Percentiles rank a stretch among this genome's conserved stretches.
These are phyloP conservation scores for Nycteola revayana DNA, from an alignment of 2,888 invertebrate species.

Conservation along the genomic window DNA sequence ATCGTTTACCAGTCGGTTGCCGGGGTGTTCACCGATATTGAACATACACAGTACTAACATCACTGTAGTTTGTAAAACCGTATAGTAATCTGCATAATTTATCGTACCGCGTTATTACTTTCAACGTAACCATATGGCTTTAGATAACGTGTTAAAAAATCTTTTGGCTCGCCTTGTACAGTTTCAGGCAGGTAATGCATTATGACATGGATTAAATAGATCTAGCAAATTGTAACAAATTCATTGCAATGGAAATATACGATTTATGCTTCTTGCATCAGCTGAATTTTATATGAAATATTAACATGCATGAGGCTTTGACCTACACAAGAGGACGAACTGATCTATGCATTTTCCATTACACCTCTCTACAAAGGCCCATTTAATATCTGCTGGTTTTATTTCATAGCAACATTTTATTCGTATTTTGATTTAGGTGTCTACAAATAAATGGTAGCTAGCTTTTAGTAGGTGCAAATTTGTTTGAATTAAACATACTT, in stretches of 20 bases:
- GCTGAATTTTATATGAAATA: conserved; percentile 2
- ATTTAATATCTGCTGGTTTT: conserved; percentile 2
- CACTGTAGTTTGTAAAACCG: too few relatives aligned
- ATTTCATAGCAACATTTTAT: background rate
- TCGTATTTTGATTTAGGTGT: background rate
- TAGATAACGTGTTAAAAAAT: conserved; percentile 11
- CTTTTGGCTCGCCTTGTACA: too few relatives aligned
- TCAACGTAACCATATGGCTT: conserved; percentile 15
- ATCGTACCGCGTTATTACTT: conserved; percentile 12
- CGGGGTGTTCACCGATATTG: conserved; percentile 27
- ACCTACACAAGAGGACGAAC: conserved; percentile 8
- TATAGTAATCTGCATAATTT: conserved; percentile 23
- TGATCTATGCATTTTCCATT: conserved; percentile 13
- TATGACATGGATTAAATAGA: conserved; percentile 14
- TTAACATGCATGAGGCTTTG: conserved; percentile 6
- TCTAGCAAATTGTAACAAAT: conserved; percentile 15
- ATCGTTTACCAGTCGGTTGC: conserved; percentile 24
- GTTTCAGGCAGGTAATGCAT: background rate
- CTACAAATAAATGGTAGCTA: background rate
- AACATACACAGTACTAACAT: conserved; percentile 11
- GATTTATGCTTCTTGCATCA: conserved; percentile 11
- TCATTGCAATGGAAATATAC: conserved; percentile 11
- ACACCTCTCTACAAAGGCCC: conserved; percentile 5
- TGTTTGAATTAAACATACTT: too few relatives aligned
- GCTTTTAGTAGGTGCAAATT: too few relatives aligned